A percentile compares a stretch with the other conserved stretches of the same genome.
Evolutionary conservation across 2,888 invertebrate species (phyloP).

Genomic region (Ochropleura plecta): DNA sequence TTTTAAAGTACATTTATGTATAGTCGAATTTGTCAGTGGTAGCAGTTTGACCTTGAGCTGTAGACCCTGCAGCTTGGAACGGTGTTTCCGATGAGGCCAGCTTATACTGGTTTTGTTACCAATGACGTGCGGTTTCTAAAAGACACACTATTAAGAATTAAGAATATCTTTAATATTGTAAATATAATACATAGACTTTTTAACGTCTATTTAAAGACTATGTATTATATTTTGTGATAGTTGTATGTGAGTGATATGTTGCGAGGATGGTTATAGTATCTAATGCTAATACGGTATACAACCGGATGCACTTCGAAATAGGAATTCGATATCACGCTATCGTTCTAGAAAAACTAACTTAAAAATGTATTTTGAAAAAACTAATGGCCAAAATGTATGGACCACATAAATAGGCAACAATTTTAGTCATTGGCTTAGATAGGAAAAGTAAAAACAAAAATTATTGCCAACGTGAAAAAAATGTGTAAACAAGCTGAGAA

Average conservation of each 20-base stretch:
- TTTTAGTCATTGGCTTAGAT: not conserved
- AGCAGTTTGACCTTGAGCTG: not conserved
- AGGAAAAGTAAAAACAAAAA: conserved; percentile 3
- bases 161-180: not conserved
- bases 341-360: not conserved
- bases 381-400: not conserved
- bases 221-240: not conserved
- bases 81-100: not conserved
- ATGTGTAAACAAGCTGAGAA: not conserved
- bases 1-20: conserved; percentile 3
- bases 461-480: conserved; percentile 5
- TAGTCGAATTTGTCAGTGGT: not conserved
- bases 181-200: conserved; percentile 8
- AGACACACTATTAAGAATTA: not conserved
- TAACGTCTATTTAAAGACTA: not conserved
- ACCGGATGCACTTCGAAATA: not conserved
- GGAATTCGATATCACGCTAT: not conserved
- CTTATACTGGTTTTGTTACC: not conserved
- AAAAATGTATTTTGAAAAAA: not conserved
- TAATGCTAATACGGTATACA: not conserved
- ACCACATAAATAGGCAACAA: not conserved
- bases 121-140: not conserved
- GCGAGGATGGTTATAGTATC: conserved; percentile 2
- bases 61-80: not conserved
- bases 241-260: conserved; percentile 9